These are phyloP conservation scores for Piaya cayana DNA, from an alignment of 2,113 vertebrate genomes.

Conservation along the genomic window DNA sequence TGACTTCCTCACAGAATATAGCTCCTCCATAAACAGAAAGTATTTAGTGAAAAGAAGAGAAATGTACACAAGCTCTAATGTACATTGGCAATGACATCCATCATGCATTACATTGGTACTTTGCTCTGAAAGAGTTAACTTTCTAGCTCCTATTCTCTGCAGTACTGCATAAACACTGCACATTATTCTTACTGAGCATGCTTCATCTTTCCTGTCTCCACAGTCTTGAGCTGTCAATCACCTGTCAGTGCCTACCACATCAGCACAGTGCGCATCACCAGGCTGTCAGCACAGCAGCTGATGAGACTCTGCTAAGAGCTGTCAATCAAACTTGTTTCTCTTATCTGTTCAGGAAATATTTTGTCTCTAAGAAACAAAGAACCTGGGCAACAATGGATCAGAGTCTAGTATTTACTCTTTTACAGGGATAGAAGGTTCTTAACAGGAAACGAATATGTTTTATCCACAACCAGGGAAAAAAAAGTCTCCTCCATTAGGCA, in stretches of 20 bases:
- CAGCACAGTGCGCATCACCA: slow-evolving; percentile 72
- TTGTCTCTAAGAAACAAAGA: slow-evolving; percentile 81
- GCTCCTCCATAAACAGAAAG: not conserved
- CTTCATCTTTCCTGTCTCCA: slow-evolving; percentile 71
- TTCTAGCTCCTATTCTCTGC: slow-evolving; percentile 17
- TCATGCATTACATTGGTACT: not conserved
- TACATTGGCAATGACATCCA: not conserved
- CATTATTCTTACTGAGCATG: slow-evolving; percentile 73
- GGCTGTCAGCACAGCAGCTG: slow-evolving; percentile 79
- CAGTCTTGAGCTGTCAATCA: slow-evolving; percentile 79
- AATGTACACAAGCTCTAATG: not conserved
- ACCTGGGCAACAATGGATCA: slow-evolving; percentile 69
- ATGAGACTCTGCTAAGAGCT: slow-evolving; percentile 72
- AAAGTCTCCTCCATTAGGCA: not conserved
- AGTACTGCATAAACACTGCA: slow-evolving; percentile 70
- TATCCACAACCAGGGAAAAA: not conserved
- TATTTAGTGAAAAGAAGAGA: not conserved
- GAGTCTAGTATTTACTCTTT: slow-evolving; percentile 61
- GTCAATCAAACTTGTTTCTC: slow-evolving; percentile 81
- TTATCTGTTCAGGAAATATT: slow-evolving; percentile 78
- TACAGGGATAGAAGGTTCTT: slow-evolving; percentile 4
- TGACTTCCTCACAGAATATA: not conserved
- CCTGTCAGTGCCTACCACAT: slow-evolving; percentile 76
- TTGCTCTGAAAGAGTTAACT: slow-evolving; percentile 69
- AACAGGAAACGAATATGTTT: slow-evolving; percentile 11